phyloP scores from a whole-genome alignment of 1,140 invertebrate genomes.

The Lepeophtheirus salmonis region DNA sequence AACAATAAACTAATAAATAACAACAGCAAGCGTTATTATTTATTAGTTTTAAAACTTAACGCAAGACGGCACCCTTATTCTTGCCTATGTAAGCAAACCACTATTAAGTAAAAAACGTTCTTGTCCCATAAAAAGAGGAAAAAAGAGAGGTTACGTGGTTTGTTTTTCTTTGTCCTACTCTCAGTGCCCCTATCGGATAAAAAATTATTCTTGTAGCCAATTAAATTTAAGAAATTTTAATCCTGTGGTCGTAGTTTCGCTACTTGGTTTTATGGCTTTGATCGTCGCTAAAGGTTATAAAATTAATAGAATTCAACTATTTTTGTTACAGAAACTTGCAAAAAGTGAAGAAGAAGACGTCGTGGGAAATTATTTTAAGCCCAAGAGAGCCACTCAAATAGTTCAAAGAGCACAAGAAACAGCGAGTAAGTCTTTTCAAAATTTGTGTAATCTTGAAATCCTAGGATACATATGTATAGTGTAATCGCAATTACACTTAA shows the following conservation, averaged over 20 bases:
- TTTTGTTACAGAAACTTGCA: slow-evolving; percentile 35
- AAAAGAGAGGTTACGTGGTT: neutral
- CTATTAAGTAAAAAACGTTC: too few species aligned
- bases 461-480: slow-evolving; percentile 4
- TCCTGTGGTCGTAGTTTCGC: neutral
- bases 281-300: slow-evolving; percentile 7
- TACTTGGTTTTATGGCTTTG: neutral
- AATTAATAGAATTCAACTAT: slow-evolving; percentile 9
- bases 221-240: neutral
- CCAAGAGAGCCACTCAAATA: slow-evolving; percentile 39
- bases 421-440: slow-evolving; percentile 22
- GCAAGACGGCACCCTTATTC: neutral
- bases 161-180: neutral
- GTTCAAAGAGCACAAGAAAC: slow-evolving; percentile 34
- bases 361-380: slow-evolving; percentile 49
- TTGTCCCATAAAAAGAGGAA: neutral
- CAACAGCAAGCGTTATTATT: too few species aligned
- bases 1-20: too few species aligned
- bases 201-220: neutral
- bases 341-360: slow-evolving; percentile 39
- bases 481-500: neutral
- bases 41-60: too few species aligned
- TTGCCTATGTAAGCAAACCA: neutral
- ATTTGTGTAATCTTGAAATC: neutral
- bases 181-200: neutral